Evolutionary conservation across 2,797 vertebrate genomes (phyloP).

Genomic region (Pangasius djambal): DNA sequence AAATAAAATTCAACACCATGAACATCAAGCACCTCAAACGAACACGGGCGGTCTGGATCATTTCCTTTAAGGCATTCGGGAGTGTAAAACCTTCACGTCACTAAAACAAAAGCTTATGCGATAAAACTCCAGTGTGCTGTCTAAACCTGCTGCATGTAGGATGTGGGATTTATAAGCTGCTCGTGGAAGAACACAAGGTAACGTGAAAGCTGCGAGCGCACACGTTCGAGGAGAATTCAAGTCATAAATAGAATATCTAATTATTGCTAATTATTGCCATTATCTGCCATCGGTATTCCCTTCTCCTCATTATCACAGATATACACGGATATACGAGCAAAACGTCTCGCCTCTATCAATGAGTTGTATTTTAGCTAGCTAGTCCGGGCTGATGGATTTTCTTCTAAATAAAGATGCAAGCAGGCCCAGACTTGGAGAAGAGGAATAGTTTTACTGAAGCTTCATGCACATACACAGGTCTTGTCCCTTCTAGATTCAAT

Average conservation of each 20-base stretch:
- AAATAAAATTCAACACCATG: neutral
- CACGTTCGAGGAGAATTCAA: neutral
- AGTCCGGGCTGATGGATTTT: neutral
- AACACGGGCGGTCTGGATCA: neutral
- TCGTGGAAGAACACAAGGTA: neutral
- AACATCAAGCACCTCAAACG: neutral
- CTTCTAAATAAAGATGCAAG: no score
- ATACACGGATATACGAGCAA: no score
- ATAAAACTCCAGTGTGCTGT: neutral
- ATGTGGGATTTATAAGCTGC: neutral
- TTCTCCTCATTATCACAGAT: neutral
- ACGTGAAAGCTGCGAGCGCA: neutral
- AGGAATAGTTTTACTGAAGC: no score
- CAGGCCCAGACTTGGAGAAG: no score
- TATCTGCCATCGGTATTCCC: neutral
- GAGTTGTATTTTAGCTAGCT: neutral
- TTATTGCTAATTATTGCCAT: neutral
- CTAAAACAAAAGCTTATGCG: neutral
- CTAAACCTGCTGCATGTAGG: neutral
- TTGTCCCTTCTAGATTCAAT: no score
- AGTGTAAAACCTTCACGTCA: neutral
- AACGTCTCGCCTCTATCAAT: neutral
- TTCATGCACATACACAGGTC: no score
- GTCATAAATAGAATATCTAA: neutral
- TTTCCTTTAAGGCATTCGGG: neutral